These are phyloP conservation scores for Sisyra terminalis DNA, from an alignment of 2,888 invertebrate genomes.

Conservation along the genomic window DNA sequence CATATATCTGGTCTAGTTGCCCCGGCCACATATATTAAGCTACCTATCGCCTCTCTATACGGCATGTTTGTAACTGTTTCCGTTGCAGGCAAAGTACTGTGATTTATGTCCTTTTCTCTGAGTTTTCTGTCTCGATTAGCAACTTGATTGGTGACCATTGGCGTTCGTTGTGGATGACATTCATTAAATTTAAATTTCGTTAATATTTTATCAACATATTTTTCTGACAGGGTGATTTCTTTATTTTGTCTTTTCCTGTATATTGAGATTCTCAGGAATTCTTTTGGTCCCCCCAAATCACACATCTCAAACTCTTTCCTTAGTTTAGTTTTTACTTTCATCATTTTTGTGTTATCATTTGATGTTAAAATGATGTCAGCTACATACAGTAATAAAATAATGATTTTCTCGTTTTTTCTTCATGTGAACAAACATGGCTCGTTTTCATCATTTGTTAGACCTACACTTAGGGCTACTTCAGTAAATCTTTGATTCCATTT, in stretches of 20 bases:
- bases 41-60: not conserved
- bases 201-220: slow-evolving; percentile 6
- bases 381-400: slow-evolving; percentile 12
- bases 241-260: slow-evolving; percentile 2
- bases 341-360: slow-evolving; percentile 11
- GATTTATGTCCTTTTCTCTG: not conserved
- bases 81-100: not conserved
- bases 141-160: slow-evolving; percentile 11
- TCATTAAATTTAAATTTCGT: slow-evolving; percentile 1
- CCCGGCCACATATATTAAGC: not conserved
- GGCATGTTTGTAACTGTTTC: not conserved
- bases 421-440: slow-evolving; percentile 14
- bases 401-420: slow-evolving; percentile 12
- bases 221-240: slow-evolving; percentile 1
- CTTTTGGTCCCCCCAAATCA: slow-evolving; percentile 13
- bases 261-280: slow-evolving; percentile 13
- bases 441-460: slow-evolving; percentile 11
- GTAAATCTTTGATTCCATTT: slow-evolving; percentile 13
- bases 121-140: slow-evolving; percentile 10
- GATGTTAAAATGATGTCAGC: slow-evolving; percentile 12
- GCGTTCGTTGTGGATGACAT: slow-evolving; percentile 8
- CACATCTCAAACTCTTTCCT: slow-evolving; percentile 13
- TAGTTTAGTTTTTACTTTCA: slow-evolving; percentile 10
- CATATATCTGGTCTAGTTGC: not conserved
- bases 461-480: slow-evolving; percentile 12